These are phyloP conservation scores for Paratrypauchen microcephalus DNA, from an alignment of 2,797 vertebrate genomes.

Conservation along the genomic window DNA sequence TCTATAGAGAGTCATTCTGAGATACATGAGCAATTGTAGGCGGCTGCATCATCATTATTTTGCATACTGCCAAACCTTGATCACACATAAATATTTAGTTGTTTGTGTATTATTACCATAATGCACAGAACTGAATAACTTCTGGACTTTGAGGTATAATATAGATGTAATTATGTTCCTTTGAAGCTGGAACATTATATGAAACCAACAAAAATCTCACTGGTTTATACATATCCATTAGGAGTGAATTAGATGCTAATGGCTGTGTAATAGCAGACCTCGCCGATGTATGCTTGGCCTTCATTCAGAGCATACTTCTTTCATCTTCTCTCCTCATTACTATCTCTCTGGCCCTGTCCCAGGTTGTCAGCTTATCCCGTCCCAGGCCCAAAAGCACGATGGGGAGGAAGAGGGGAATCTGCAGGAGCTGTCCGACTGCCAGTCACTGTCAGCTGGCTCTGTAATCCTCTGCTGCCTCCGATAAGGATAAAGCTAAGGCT, in stretches of 20 bases:
- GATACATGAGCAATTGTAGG: neutral
- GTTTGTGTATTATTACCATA: neutral
- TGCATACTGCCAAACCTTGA: neutral
- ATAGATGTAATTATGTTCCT: conserved; percentile 5
- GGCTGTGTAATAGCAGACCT: conserved; percentile 10
- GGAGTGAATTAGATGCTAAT: conserved; percentile 13
- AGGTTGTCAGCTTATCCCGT: conserved; percentile 65
- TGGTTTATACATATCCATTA: conserved; percentile 1
- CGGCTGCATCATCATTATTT: neutral
- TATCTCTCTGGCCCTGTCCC: conserved; percentile 53
- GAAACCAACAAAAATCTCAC: neutral
- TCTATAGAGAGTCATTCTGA: neutral
- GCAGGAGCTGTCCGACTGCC: conserved; percentile 60
- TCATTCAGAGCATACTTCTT: conserved; percentile 38
- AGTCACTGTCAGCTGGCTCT: conserved; percentile 62
- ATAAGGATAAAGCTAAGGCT: conserved; percentile 43
- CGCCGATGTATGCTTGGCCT: conserved; percentile 22
- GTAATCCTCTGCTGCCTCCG: conserved; percentile 59
- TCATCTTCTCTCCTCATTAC: conserved; percentile 44
- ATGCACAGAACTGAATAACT: neutral
- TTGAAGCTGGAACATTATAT: conserved; percentile 1
- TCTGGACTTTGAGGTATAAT: neutral
- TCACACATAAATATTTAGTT: neutral
- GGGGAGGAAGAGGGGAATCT: conserved; percentile 51
- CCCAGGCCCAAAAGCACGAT: conserved; percentile 47